Percentiles rank a stretch among this genome's conserved stretches.
phyloP scores from a whole-genome alignment of 2,888 invertebrate genomes.

The Plebejus argus region DNA sequence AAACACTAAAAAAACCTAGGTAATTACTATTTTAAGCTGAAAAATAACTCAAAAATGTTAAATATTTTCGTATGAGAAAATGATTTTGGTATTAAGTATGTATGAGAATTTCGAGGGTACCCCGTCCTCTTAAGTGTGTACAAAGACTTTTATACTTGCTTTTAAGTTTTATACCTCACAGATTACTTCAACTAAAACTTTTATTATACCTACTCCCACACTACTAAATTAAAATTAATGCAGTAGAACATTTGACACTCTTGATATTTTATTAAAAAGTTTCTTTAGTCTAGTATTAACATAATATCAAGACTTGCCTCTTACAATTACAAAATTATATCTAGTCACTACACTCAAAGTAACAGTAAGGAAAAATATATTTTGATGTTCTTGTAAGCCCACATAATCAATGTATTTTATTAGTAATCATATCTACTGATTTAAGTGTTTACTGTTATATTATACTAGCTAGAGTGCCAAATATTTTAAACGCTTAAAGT shows the following conservation, averaged over 20 bases:
- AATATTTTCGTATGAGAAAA: no score
- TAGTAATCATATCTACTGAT: constrained; percentile 10
- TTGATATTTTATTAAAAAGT: background rate
- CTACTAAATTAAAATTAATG: background rate
- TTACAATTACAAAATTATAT: constrained; percentile 1
- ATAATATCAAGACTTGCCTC: constrained; percentile 5
- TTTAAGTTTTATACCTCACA: constrained; percentile 2
- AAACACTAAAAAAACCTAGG: no score
- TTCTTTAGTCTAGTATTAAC: background rate
- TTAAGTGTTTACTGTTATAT: constrained; percentile 14
- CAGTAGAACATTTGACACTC: background rate
- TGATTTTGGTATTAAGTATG: no score
- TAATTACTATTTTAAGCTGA: no score
- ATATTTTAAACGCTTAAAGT: background rate
- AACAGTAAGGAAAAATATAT: constrained; percentile 11
- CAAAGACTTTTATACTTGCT: background rate
- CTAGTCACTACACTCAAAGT: background rate
- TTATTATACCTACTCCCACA: background rate
- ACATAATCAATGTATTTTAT: constrained; percentile 28
- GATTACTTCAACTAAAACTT: background rate
- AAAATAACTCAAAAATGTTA: no score
- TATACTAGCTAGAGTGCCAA: background rate
- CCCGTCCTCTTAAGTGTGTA: background rate
- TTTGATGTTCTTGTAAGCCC: constrained; percentile 22
- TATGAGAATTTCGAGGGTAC: no score